Evolutionary conservation across 1,140 invertebrate genomes (phyloP).

Genomic region (Panulirus ornatus): DNA sequence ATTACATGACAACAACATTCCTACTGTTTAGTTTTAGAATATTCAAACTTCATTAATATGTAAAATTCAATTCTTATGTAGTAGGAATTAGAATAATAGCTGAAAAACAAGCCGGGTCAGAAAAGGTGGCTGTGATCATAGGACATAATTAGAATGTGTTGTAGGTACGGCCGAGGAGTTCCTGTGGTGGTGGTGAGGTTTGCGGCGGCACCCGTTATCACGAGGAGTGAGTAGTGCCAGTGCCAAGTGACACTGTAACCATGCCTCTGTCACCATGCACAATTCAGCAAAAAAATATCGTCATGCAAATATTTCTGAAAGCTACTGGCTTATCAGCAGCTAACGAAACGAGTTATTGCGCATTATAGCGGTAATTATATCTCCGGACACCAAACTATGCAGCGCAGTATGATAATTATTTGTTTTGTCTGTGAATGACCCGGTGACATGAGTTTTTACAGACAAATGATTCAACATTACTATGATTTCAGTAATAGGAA

Average conservation of each 20-base stretch:
- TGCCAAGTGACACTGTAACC: not conserved
- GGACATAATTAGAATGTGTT: slow-evolving; percentile 7
- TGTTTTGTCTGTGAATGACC: too few relatives aligned
- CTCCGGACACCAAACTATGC: too few relatives aligned
- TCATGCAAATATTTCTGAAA: not conserved
- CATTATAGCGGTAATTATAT: too few relatives aligned
- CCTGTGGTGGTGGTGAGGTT: not conserved
- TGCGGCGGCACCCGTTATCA: not conserved
- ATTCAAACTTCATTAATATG: not conserved
- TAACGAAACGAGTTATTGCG: too few relatives aligned
- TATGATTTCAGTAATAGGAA: too few relatives aligned
- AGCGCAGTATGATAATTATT: too few relatives aligned
- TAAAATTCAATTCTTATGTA: not conserved
- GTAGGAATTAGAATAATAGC: not conserved
- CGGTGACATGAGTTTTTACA: too few relatives aligned
- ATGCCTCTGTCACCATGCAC: not conserved
- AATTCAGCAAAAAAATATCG: not conserved
- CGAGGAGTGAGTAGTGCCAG: not conserved
- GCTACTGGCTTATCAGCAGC: not conserved
- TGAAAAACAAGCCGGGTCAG: not conserved
- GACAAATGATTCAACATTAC: too few relatives aligned
- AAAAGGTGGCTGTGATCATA: not conserved
- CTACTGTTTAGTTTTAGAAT: not conserved
- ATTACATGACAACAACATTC: slow-evolving; percentile 68
- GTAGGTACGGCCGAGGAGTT: not conserved